A percentile compares a stretch with the other conserved stretches of the same genome.
Conservation (phyloP, 2,113 vertebrate genomes). For the Athene noctua region DNA sequence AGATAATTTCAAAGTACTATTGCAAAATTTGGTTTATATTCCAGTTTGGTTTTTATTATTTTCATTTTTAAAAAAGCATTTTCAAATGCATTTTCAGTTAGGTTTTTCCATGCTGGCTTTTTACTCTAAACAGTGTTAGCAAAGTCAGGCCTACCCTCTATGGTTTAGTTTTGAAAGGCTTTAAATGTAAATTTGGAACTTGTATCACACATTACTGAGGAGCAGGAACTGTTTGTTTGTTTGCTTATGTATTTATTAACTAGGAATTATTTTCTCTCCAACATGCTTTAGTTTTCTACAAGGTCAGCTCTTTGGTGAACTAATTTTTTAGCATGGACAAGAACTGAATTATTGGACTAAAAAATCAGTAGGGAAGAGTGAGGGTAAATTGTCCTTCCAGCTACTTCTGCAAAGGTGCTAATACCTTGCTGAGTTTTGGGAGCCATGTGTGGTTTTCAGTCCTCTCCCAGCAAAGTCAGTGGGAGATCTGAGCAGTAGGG, state of each 20-base stretch:
- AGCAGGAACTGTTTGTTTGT: neutral
- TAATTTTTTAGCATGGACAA: neutral
- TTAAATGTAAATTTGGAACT: neutral
- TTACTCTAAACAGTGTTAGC: neutral
- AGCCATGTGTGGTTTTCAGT: rapidly evolving
- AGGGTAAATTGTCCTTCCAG: neutral
- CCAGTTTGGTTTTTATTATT: neutral
- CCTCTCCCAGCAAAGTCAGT: neutral
- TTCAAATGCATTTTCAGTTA: constrained; percentile 4
- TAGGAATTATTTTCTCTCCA: neutral
- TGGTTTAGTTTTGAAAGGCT: neutral
- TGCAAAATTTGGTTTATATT: neutral
- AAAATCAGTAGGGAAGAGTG: neutral
- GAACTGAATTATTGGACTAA: neutral
- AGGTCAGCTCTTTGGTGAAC: neutral
- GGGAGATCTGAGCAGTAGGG: neutral
- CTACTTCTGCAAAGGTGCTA: neutral
- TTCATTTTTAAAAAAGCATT: neutral
- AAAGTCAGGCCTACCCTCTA: neutral
- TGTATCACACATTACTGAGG: neutral
- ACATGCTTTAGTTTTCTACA: neutral
- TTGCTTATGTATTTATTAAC: neutral
- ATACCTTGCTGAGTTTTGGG: neutral
- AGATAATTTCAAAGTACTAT: neutral
- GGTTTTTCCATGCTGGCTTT: neutral